phyloP scores from a whole-genome alignment of 2,888 invertebrate species.

The Dolichopus griseipennis region DNA sequence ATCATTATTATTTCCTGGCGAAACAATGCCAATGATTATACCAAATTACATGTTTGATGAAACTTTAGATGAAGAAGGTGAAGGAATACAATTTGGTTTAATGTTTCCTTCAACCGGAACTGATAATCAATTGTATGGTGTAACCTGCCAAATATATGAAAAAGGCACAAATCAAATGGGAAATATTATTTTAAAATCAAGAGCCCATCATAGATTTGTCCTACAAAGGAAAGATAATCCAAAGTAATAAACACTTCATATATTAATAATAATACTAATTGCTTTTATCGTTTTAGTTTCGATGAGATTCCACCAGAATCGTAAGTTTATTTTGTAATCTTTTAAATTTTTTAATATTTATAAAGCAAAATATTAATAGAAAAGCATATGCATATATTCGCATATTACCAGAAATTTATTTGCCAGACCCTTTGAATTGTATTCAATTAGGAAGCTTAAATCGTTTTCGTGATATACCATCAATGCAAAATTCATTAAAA shows the following conservation, averaged over 20 bases:
- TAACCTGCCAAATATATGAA: slow-evolving; percentile 43
- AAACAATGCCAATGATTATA: slow-evolving; percentile 63
- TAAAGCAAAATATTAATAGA: neutral
- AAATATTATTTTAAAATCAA: slow-evolving; percentile 57
- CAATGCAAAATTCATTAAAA: slow-evolving; percentile 34
- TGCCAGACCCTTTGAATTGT: slow-evolving; percentile 48
- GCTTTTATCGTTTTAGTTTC: slow-evolving; percentile 22
- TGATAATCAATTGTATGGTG: slow-evolving; percentile 33
- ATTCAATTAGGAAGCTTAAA: slow-evolving; percentile 45
- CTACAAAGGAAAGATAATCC: slow-evolving; percentile 32
- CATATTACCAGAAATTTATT: slow-evolving; percentile 58
- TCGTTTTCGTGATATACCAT: slow-evolving; percentile 40
- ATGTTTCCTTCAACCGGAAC: slow-evolving; percentile 31
- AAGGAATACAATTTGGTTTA: slow-evolving; percentile 39
- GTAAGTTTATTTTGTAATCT: neutral
- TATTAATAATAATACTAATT: slow-evolving; percentile 24
- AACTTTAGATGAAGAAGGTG: slow-evolving; percentile 31
- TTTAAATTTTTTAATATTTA: neutral
- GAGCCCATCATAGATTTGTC: slow-evolving; percentile 65
- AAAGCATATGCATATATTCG: slow-evolving; percentile 49
- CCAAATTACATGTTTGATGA: slow-evolving; percentile 41
- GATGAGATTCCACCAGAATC: slow-evolving; percentile 6
- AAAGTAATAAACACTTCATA: slow-evolving; percentile 26
- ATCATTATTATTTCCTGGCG: slow-evolving; percentile 66
- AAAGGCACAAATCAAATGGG: slow-evolving; percentile 35